Base-by-base conservation (phyloP, 2,888 invertebrate genomes). In the Macrosoma leucophasiata region DNA sequence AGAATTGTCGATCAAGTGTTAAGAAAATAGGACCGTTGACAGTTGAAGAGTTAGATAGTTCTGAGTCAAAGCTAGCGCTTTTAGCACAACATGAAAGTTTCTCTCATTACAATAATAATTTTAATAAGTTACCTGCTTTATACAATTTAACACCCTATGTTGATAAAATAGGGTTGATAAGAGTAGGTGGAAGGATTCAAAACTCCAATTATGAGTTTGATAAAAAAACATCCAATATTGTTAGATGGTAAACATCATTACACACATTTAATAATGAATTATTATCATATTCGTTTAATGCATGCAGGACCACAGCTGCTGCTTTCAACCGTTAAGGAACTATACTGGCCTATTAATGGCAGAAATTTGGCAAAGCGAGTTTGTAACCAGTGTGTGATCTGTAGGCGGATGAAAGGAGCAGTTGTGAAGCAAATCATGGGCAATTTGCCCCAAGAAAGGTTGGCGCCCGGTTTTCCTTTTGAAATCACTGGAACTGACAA, bases 401-500 rank as follows among this genome's bases (percentile, higher is more conserved):
- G 25, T 14, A 25, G 14, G 14, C 25, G 25, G 9, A 13, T 25
- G 25, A 25, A 25, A 25, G 25, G 25, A 4, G 25, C 13, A 25
- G 25, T 13, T 25, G 25, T 14, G 4, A 25, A 15, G 3, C 25
- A 25, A 25, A 25, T 25, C 4, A 25, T 25, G 25, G 25, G 25
- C n/a, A 25, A 25, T 15, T 25, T 25, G 14, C 25, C 25, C 12
- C 3, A 9, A 7, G 9, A 5, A 1, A 25, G 25, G 13, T 13
- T 25, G 14, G 13, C 25, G 7, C 25, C 25, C 9, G 25, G 25
- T 4, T 25, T 21, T n/a, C 21, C 21, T 8, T 21, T 21, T n/a
- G 21, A 21, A 10, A 21, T 21, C 4, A 21, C 21, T 3, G 32
- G 26, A 3, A 10, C 22, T 6, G 25, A 33, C 13, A 26, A 22